These are phyloP conservation scores for Macrophya alboannulata DNA, from an alignment of 2,888 invertebrate species.

Conservation along the genomic window DNA sequence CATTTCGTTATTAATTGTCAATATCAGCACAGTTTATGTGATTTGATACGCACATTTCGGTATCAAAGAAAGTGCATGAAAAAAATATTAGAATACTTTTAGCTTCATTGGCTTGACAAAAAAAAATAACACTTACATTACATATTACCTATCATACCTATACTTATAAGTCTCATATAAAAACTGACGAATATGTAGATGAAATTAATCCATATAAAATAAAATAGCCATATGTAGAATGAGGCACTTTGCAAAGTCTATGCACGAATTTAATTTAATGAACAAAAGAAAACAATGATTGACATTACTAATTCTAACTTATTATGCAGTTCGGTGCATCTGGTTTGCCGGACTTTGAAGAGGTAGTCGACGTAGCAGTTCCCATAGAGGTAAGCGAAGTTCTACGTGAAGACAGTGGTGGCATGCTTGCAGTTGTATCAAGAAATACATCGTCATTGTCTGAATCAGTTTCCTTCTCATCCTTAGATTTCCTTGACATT, in stretches of 20 bases:
- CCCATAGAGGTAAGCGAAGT: conserved; percentile 73
- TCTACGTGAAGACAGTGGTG: conserved; percentile 66
- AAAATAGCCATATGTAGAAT: neutral
- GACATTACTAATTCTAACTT: conserved; percentile 36
- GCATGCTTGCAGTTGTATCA: conserved; percentile 76
- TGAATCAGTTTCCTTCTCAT: conserved; percentile 70
- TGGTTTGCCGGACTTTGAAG: conserved; percentile 53
- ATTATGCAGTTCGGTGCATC: conserved; percentile 47
- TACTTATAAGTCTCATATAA: neutral
- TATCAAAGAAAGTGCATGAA: neutral
- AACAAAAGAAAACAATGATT: neutral
- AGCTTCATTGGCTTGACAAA: conserved; percentile 21
- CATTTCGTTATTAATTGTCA: neutral
- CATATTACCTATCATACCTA: neutral
- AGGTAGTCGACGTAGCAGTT: conserved; percentile 60
- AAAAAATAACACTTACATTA: neutral
- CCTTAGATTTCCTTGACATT: conserved; percentile 59
- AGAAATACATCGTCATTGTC: conserved; percentile 77
- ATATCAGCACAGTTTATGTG: too few species aligned
- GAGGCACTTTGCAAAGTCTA: neutral
- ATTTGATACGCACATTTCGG: neutral
- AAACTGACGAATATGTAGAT: neutral
- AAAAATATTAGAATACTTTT: conserved; percentile 12
- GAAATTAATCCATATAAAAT: neutral
- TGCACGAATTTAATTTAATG: neutral